Conservation (phyloP, 2,888 invertebrate genomes). For the Netelia melanura region DNA sequence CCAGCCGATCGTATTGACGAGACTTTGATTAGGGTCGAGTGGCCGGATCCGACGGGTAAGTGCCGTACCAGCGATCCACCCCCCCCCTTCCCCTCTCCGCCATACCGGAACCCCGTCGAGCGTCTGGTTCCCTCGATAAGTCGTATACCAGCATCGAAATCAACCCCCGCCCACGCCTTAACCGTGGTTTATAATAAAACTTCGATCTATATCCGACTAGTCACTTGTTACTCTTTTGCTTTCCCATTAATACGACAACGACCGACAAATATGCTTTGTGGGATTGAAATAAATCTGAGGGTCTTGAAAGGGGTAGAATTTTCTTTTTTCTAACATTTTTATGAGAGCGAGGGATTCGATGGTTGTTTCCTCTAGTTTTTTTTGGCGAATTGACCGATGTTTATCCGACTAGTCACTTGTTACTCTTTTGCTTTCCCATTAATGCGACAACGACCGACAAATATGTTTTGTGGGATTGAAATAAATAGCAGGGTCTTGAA, state of each 20-base stretch:
- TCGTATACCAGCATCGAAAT: slow-evolving; percentile 62
- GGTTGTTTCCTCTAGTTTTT: not conserved
- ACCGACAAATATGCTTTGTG: slow-evolving; percentile 17
- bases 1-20: slow-evolving; percentile 84
- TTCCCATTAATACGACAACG: slow-evolving; percentile 28
- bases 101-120: not conserved
- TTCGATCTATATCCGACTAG: slow-evolving; percentile 8
- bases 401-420: slow-evolving; percentile 7
- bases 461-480: slow-evolving; percentile 16
- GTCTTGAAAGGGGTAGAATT: not conserved
- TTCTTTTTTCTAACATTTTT: slow-evolving; percentile 7
- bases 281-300: not conserved
- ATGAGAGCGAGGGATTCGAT: not conserved
- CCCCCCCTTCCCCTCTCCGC: slow-evolving; percentile 19
- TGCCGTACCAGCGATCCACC: slow-evolving; percentile 67
- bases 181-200: slow-evolving; percentile 34
- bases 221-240: slow-evolving; percentile 34
- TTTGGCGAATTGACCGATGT: not conserved
- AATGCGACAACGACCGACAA: slow-evolving; percentile 15
- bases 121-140: slow-evolving; percentile 50
- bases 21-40: slow-evolving; percentile 85
- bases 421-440: slow-evolving; percentile 44
- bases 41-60: slow-evolving; percentile 83
- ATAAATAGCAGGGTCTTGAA: not conserved
- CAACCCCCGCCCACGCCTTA: slow-evolving; percentile 4